Conservation (phyloP, 2,113 vertebrate genomes). For the Mohoua ochrocephala region DNA sequence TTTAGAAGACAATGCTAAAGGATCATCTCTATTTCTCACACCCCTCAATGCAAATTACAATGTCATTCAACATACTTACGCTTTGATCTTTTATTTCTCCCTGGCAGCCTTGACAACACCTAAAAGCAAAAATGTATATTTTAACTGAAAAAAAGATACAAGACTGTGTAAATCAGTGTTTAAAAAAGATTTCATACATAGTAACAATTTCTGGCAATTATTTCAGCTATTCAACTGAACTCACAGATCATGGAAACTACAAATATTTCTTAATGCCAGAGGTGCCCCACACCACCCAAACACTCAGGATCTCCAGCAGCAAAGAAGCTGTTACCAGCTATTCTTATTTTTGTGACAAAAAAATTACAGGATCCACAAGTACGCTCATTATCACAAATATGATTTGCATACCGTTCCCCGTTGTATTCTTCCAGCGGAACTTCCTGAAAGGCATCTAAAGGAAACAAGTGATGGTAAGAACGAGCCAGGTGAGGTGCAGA, state of each 20-base stretch:
- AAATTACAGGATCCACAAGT: not conserved
- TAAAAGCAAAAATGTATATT: constrained; percentile 65
- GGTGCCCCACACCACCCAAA: not conserved
- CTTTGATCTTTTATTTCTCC: constrained; percentile 87
- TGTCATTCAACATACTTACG: constrained; percentile 74
- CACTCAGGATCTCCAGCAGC: not conserved
- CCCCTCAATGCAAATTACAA: not conserved
- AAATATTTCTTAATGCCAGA: not conserved
- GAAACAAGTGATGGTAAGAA: constrained; percentile 98
- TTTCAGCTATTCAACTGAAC: not conserved
- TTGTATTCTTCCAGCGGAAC: constrained; percentile 69
- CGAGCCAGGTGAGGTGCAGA: constrained; percentile 95
- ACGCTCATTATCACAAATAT: not conserved
- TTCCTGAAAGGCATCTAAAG: constrained; percentile 87
- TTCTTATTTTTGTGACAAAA: not conserved
- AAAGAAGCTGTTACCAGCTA: not conserved
- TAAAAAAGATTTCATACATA: not conserved
- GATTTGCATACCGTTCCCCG: constrained; percentile 76
- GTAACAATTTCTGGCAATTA: not conserved
- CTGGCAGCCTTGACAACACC: constrained; percentile 90
- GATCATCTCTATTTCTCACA: not conserved
- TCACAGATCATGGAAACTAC: not conserved
- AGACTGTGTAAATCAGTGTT: not conserved
- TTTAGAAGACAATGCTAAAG: not conserved
- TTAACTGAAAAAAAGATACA: not conserved